phyloP scores from a whole-genome alignment of 2,797 vertebrate species.

The Chloroceryle amazona region DNA sequence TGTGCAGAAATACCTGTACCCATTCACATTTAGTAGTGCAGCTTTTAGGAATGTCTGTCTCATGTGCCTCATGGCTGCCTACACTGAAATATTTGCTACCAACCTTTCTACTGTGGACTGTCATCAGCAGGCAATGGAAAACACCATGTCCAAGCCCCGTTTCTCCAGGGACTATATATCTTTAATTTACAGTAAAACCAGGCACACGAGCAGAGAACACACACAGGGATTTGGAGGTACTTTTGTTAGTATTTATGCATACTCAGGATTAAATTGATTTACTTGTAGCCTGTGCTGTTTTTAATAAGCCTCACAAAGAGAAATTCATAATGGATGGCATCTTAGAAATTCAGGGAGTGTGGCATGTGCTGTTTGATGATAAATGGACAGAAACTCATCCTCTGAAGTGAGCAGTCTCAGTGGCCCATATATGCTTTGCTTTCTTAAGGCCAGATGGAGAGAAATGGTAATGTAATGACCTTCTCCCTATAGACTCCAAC shows the following conservation, averaged over 20 bases:
- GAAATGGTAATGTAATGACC: conserved; percentile 18
- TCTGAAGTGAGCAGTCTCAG: conserved; percentile 1
- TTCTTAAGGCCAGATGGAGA: conserved; percentile 48
- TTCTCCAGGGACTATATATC: not conserved
- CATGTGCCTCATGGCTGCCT: not conserved
- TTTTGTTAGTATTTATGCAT: not conserved
- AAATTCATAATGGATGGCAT: not conserved
- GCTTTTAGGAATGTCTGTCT: not conserved
- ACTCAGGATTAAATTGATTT: not conserved
- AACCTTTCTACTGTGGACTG: not conserved
- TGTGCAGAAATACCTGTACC: not conserved
- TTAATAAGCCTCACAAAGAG: not conserved
- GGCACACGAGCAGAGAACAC: not conserved
- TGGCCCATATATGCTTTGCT: not conserved
- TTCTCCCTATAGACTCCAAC: conserved; percentile 5
- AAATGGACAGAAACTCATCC: not conserved
- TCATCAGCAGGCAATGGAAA: not conserved
- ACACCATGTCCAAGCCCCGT: not conserved
- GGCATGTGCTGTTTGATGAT: not conserved
- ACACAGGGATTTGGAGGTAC: not conserved
- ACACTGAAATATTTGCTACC: not conserved
- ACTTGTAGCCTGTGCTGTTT: not conserved
- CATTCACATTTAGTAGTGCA: not conserved
- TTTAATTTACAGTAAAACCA: not conserved
- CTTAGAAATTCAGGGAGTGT: not conserved